Evolutionary conservation across 2,888 invertebrate species (phyloP), one percentile per base, ranked within the genome.

Genomic region (Agrochola circellaris): DNA sequence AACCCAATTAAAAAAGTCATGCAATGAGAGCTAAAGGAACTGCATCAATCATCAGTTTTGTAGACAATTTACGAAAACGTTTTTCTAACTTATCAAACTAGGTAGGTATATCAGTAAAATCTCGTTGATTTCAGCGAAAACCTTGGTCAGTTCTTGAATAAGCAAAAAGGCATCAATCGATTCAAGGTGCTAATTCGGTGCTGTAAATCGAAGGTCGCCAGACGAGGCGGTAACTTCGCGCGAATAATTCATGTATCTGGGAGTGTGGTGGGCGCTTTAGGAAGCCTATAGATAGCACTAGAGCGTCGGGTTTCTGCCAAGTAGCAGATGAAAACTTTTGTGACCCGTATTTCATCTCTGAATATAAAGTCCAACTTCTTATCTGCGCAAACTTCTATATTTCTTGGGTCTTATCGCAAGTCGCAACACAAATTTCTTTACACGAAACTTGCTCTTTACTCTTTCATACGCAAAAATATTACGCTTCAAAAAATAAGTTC

Each of bases 241-340:
- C 62, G 76, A 82, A 82, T 83, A 83, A 81, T 81, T 83, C 73
- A 83, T 84, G 67, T 62, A 77, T 76, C 81, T 60, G 54, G 48
- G 54, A 42, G 58, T 74, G 84, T 64, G 73, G 69, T 76, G 51
- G 75, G 69, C 75, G 69, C 75, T 75, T 68, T 71, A 23, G 54
- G 15, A 71, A 61, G 68, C 45, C 65, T 76, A 70, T n/a, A 83
- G 51, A 75, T 80, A 80, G 58, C 81, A 48, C 62, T 56, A 58
- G 65, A 75, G 48, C 58, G 67, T 61, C 64, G 68, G 62, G 76
- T 42, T 45, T 58, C 65, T 75, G 61, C 69, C 65, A 83, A 72
- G 64, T 72, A 34, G 60, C 34, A 42, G 80, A 82, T 75, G 79
- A 82, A 79, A 73, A 75, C 68, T 82, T 79, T 73, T 64, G 74